These are phyloP conservation scores for Bombus balteatus DNA, from an alignment of 1,140 invertebrate genomes.

Conservation along the genomic window DNA sequence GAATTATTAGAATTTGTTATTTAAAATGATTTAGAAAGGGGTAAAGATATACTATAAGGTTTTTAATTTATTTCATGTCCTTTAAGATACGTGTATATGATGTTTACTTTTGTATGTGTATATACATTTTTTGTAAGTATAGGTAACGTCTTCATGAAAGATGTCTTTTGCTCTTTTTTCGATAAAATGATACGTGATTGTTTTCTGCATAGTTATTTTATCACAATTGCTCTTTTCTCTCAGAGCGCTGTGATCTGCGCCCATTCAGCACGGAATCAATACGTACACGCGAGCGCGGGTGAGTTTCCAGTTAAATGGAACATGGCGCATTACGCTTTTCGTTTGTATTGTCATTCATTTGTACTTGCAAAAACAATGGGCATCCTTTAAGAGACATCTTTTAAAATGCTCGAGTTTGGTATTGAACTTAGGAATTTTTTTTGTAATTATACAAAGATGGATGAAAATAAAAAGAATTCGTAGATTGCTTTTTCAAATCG, in stretches of 20 bases:
- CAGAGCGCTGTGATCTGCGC: constrained; percentile 7
- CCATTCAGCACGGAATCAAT: constrained; percentile 41
- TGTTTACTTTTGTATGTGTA: too few species aligned
- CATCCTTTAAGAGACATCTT: neutral
- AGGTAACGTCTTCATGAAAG: neutral
- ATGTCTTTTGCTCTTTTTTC: neutral
- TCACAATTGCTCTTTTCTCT: constrained; percentile 4
- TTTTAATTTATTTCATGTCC: neutral
- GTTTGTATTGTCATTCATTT: neutral
- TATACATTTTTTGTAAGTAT: too few species aligned
- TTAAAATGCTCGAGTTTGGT: too few species aligned
- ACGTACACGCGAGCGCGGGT: constrained; percentile 39
- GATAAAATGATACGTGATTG: neutral
- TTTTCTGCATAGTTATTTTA: neutral
- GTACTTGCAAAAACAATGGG: neutral
- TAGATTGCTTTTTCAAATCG: neutral
- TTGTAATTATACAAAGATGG: neutral
- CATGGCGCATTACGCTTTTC: constrained; percentile 4
- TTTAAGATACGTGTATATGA: neutral
- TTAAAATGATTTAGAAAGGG: neutral
- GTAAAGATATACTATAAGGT: too few species aligned
- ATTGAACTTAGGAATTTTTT: neutral
- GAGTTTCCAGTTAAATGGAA: constrained; percentile 32
- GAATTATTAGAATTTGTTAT: neutral
- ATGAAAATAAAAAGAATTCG: neutral